Evolutionary conservation across 2,888 invertebrate genomes (phyloP), one percentile per base, ranked within the genome.

Genomic region (Agrochola lychnidis): DNA sequence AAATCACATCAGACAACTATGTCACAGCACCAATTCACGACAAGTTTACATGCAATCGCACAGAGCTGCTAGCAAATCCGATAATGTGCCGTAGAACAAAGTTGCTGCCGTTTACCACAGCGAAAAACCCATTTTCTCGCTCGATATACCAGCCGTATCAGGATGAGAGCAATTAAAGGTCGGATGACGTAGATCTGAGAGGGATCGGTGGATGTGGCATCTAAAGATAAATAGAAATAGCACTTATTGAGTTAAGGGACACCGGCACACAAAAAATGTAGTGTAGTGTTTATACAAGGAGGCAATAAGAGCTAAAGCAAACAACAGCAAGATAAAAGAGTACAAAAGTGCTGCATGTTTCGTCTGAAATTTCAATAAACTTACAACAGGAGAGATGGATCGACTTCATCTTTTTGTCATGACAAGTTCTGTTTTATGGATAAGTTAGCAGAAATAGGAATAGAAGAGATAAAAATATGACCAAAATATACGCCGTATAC

Each of bases 81-180:
- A 96, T 96, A 96, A 96, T 95, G 93, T 90, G 84, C 80, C 81
- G 89, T 89, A 78, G 93, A 92, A 96, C 96, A 96, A 95, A 95
- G 96, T 96, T 95, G 95, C 94, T 89, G 89, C 89, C 93, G 92
- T 92, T 94, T 93, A 93, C 94, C 93, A 92, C 94, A 93, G 93
- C 95, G 95, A 95, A 95, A 95, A 95, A 96, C 94, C 95, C 96
- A 95, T 96, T 96, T 96, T 95, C 94, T 94, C 96, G 96, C 96
- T 96, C 96, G 95, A 96, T 96, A 95, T 96, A 96, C 93, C 96
- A 93, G 94, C 94, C 94, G 95, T 96, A 96, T 96, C 96, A 96
- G 96, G 96, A 96, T 96, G 96, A 93, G 94, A 94, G 95, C 96
- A 96, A 96, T 96, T 96, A 96, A 96, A 96, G 96, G 96, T 96